Conservation (phyloP, 2,888 invertebrate genomes). For the Pseudanteris insignis region DNA sequence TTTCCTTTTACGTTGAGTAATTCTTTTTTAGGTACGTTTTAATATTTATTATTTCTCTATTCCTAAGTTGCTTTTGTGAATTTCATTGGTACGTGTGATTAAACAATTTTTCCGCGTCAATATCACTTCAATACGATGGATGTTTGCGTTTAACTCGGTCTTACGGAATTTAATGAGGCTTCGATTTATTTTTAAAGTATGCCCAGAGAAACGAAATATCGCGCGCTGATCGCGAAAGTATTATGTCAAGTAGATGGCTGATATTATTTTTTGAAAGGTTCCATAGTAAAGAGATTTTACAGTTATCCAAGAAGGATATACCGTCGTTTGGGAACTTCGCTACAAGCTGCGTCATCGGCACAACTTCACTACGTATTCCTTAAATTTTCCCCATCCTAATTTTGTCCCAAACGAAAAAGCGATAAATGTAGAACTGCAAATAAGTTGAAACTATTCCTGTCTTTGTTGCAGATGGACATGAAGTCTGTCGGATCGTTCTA, state of each 20-base stretch:
- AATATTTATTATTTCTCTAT: constrained; percentile 6
- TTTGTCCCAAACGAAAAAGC: constrained; percentile 47
- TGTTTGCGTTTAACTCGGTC: no score
- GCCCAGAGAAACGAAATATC: constrained; percentile 28
- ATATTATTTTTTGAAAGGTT: constrained; percentile 53
- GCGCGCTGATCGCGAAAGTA: constrained; percentile 44
- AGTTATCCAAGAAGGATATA: constrained; percentile 63
- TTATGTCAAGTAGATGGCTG: constrained; percentile 50
- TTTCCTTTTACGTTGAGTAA: constrained; percentile 35
- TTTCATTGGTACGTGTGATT: constrained; percentile 18
- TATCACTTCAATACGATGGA: no score
- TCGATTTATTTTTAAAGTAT: no score
- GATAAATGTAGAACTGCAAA: constrained; percentile 55
- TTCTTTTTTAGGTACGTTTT: constrained; percentile 36
- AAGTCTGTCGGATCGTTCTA: constrained; percentile 95
- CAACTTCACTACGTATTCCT: constrained; percentile 57
- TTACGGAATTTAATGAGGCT: no score
- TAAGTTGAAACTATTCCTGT: constrained; percentile 65
- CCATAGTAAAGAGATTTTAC: constrained; percentile 57
- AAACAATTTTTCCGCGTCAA: no score
- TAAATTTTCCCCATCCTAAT: constrained; percentile 47
- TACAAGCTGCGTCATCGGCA: constrained; percentile 67
- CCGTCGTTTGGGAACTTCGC: constrained; percentile 65
- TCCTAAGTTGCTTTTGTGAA: constrained; percentile 22
- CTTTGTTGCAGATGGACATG: constrained; percentile 90